Evolutionary conservation across 2,888 invertebrate species (phyloP), one percentile per base, ranked within the genome.

Genomic region (Arctia plantaginis): DNA sequence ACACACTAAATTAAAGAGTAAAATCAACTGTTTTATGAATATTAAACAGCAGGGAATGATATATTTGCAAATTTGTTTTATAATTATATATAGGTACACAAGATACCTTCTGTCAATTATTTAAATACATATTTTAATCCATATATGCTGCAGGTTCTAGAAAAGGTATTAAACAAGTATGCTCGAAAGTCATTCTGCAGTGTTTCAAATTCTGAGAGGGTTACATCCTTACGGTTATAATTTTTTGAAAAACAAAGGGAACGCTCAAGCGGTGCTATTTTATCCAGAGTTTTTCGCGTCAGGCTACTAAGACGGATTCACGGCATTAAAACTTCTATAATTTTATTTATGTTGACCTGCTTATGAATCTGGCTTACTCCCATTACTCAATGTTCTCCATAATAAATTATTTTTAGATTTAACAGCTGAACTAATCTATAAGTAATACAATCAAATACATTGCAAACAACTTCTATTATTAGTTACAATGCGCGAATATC

Each of bases 221-320:
- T 41, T 70, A 68, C 72, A 74, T 76, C 73, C 73, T 73, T n/a
- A 55, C 55, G 35, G 10, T 23, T 69, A 71, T 75, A 35, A 66
- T 71, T 76, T 77, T 74, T 47, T 68, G 69, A 75, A 75, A 78
- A 80, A 84, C 84, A 83, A 83, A 83, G 84, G 62, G 70, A 80
- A 71, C 73, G 68, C 70, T 39, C 66, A 55, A 73, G 77, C 78
- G 74, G 62, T 78, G 78, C 65, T 41, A 77, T 67, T 62, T 75
- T 69, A 59, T 44, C 55, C 27, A 41, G 30, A 47, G 62, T 62
- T 62, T 72, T 33, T 13, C 47, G 51, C 20, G 47, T 66, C 66
- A 62, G 66, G 30, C 3, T 62, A 30, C 18, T 15, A 27, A 59
- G 15, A 62, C 18, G 27, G 3, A 27, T 59, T 18, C 30, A 62